Evolutionary conservation across 1,140 invertebrate genomes (phyloP).

Genomic region (Paraescarpia echinospica): DNA sequence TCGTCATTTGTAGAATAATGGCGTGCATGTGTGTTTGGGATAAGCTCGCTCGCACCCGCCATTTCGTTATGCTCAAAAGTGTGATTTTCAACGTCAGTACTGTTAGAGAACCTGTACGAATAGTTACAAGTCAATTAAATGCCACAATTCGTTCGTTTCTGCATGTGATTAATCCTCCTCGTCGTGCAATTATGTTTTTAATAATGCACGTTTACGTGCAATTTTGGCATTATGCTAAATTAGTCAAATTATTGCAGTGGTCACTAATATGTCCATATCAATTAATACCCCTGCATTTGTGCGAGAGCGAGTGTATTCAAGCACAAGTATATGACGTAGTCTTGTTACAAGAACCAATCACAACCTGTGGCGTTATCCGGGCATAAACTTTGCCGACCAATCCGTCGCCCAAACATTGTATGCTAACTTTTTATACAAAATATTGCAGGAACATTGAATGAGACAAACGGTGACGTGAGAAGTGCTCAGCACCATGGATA

Average conservation of each 20-base stretch:
- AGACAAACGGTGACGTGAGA: not conserved
- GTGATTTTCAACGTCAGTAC: too few relatives aligned
- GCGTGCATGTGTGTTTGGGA: not conserved
- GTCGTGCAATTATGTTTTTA: too few relatives aligned
- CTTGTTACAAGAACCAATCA: not conserved
- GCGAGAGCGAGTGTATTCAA: not conserved
- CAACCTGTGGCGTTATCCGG: not conserved
- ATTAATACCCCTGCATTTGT: too few relatives aligned
- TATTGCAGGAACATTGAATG: not conserved
- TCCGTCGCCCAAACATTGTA: not conserved
- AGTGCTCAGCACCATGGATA: not conserved
- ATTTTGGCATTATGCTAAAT: not conserved
- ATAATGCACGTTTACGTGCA: too few relatives aligned
- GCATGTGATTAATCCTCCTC: too few relatives aligned
- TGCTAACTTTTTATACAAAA: too few relatives aligned
- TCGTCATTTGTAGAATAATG: not conserved
- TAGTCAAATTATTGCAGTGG: not conserved
- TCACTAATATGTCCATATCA: not conserved
- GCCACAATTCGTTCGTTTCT: too few relatives aligned
- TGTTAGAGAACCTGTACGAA: too few relatives aligned
- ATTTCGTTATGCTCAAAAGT: not conserved
- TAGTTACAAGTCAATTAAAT: too few relatives aligned
- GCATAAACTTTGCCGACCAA: not conserved
- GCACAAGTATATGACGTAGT: not conserved
- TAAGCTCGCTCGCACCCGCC: not conserved